Evolutionary conservation across 1,140 invertebrate genomes (phyloP), one percentile per base, ranked within the genome.

Genomic region (Zophobas atratus): DNA sequence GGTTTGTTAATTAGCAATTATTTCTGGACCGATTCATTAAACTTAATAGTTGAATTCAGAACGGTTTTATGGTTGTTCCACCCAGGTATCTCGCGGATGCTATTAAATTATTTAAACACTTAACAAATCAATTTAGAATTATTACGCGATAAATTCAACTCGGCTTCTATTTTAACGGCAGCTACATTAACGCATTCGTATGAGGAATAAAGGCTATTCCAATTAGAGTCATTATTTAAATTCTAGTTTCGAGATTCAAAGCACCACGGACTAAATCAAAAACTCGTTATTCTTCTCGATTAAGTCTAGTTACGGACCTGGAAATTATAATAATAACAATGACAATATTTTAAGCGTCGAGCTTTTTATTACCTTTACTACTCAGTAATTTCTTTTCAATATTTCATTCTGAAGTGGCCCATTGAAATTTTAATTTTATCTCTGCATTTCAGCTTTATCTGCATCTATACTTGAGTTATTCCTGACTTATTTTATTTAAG

Each of bases 51-150:
- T 67, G 60, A 43, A 67, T 43, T 67, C 60, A 67, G 20, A 67
- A 67, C 60, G 60, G 60, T 67, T 67, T 67, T 67, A 67, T 67
- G 60, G 8, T 2, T 67, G 60, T 67, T 67, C 60, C 38, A 43
- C 60, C 60, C 60, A 67, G 60, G 60, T 67, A 67, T 67, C 60
- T 41, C 60, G 60, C 60, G 60, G 39, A 67, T 39, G 60, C 60
- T 41, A 67, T 67, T 67, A 67, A 67, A 67, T 67, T 67, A 67
- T 67, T 67, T 67, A 67, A 67, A 67, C 60, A 67, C 60, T 67
- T 67, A 67, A 67, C 60, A 67, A 67, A 67, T 67, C 60, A 67
- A 67, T 67, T 67, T 67, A 67, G 39, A 67, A 67, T 67, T 67
- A 67, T 67, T 67, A 67, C 60, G 60, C 60, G 60, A 67, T 67